Base-by-base conservation (phyloP, 1,140 invertebrate species). In the Zaprionus davidi region DNA sequence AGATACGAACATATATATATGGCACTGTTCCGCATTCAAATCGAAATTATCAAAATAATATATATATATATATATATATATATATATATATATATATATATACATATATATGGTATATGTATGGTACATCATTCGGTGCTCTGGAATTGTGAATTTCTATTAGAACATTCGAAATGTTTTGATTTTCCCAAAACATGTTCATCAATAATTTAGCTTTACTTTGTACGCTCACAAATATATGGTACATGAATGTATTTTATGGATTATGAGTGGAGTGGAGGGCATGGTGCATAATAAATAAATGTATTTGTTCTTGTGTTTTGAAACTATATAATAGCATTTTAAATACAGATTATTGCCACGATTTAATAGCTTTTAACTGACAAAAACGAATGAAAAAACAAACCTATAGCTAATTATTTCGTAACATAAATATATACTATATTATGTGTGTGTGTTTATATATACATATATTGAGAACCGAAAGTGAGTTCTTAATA, bases 271-370 rank as follows among this genome's bases (percentile, higher is more conserved):
- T 51, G 46, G 41, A 46, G 41, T 51, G 46, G 26, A 28, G 6
- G 20, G 46, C 11, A 22, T 51, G 46, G 46, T 51, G 46, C 46
- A 51, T 51, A 51, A 46, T 76, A 65, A 36, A 65, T 56, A 46
- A 55, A 74, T 74, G 59, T 49, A 58, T 56, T 53, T 62, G 22
- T 71, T 71, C 34, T 71, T 76, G 68, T 71, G 46, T 64, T 76
- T 59, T 20, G 26, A 62, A 56, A 55, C 38, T 36, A n/a, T 36
- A 71, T 53, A 53, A 34, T 76, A 65, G 68, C 73, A 65, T 76
- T 76, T 76, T 31, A 59, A 76, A 58, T 70, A 75, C 60, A 26
- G 34, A 64, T 58, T 67, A 59, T 67, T 59, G 64, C 56, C 64
- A 41, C 36, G 68, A 67, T 60, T 59, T 13, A 71, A 59, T 63